Base-by-base conservation (phyloP, 2,113 vertebrate species). In the Alces alces region DNA sequence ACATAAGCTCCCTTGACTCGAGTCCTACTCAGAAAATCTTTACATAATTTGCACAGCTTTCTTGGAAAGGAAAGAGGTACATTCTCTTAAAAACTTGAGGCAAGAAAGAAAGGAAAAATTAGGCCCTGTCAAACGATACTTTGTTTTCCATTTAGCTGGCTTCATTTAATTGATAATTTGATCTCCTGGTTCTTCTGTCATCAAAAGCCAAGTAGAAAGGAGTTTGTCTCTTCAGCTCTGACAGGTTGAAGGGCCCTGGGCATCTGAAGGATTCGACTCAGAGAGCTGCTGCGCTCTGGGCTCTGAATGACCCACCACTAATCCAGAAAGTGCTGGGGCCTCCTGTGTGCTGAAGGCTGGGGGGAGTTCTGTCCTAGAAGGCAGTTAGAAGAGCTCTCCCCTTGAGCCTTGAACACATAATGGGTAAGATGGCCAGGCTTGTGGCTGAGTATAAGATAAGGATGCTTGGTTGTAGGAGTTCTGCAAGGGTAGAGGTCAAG, bases 101-200 rank as follows among this genome's bases (percentile, higher is more conserved):
- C 30, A n/a, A 91, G 47, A 76, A 89, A 33, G 54, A 86, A 85
- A 82, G 88, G 80, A 78, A 84, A 57, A 57, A 39, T 33, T 58
- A 55, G 52, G 16, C 36, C 19, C 11, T 93, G 47, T 87, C n/a
- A 60, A 60, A 82, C 15, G 6, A 73, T 70, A 61, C 58, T 92
- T 91, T 43, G 21, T 90, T 91, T 91, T 83, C 70, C 33, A 86
- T 80, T 79, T 80, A 78, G 30, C n/a, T 91, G 80, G 57, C 36
- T 94, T 91, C 36, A 39, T 85, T 93, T 93, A 66, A 91, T 87
- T 57, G 28, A 55, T 94, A n/a, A 64, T 60, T 95, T 83, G 82
- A 33, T 64, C 33, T 39, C 33, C 13, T 61, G 17, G 5, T 87
- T 96, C 78, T 95, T 92, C n/a, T 43, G 36, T 57, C 55, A 91